Base-by-base conservation (phyloP, 2,888 invertebrate genomes). In the Calliphora vomitoria region DNA sequence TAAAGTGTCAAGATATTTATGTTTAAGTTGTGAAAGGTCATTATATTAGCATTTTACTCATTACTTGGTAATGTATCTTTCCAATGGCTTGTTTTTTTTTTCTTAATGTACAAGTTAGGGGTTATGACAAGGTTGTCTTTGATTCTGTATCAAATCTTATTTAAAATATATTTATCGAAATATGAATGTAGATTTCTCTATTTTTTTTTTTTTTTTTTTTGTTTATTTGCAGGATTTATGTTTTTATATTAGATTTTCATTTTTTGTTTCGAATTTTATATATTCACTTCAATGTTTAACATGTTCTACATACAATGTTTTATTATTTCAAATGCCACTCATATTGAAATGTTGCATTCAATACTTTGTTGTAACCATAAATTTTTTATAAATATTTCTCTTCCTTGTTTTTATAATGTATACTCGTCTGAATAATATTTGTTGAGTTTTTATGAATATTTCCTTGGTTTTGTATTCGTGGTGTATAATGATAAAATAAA, bases 401-500 rank as follows among this genome's bases (percentile, higher is more conserved):
- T 13, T 69, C 1, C 8, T 31, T 47, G 50, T 38, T 35, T 31
- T 35, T 31, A 25, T 20, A 11, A 11, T 25, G 8, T 60, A 60
- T 20, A 25, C 25, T 25, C 25, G 25, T 25, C 25, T 1, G 25
- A 25, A 25, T 25, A 25, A 25, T 25, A 25, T 41, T 20, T 13
- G 13, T 66, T 66, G 41, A 60, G 31, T 20, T 47, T 25, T 60
- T 47, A n/a, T 18, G 6, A 60, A 60, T 60, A n/a, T 75, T 44
- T 72, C n/a, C 8, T 15, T 75, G 44, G 10, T 75, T 44, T 62
- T 62, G 18, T 35, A 69, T 47, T n/a, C 68, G 68, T 50, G 25
- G 44, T 15, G 47, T 18, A 60, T 60, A 66, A 53, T 66, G 58
- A 44, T 60, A 69, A 58, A 79, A 68, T 47, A 69, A 79, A 58